phyloP scores from a whole-genome alignment of 1,140 invertebrate genomes.

The Pseudomyrmex cubaensis region DNA sequence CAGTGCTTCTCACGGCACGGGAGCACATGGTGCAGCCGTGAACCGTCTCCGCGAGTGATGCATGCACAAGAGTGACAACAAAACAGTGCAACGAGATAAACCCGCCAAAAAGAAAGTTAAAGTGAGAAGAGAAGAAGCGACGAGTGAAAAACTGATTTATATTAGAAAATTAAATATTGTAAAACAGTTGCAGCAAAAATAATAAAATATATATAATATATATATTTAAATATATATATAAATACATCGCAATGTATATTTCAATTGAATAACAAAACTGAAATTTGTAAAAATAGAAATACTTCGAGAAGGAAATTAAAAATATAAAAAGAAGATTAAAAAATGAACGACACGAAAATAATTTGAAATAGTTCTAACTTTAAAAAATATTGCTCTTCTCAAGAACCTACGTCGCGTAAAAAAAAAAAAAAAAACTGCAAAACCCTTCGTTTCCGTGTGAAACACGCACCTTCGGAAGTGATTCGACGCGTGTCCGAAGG shows the following conservation, averaged over 20 bases:
- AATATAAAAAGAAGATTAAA: too few species aligned
- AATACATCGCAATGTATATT: too few species aligned
- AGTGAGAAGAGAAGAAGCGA: not conserved
- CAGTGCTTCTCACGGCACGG: conserved; percentile 73
- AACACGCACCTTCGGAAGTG: not conserved
- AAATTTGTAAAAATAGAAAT: too few species aligned
- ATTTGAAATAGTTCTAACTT: not conserved
- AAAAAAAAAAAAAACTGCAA: not conserved
- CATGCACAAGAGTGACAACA: conserved; percentile 19
- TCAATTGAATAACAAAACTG: too few species aligned
- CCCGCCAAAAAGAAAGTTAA: not conserved
- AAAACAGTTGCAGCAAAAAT: not conserved
- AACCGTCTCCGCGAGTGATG: conserved; percentile 42
- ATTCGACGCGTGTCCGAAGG: not conserved
- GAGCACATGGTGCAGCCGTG: conserved; percentile 60
- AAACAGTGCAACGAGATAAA: conserved; percentile 36
- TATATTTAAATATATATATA: too few species aligned
- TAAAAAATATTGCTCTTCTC: not conserved
- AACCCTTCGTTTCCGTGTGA: not conserved
- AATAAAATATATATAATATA: too few species aligned
- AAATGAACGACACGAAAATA: not conserved
- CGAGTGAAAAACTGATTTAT: not conserved
- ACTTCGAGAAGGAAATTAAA: too few species aligned
- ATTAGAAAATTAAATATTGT: not conserved
- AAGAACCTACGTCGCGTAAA: not conserved